Base-by-base conservation (phyloP, 2,113 vertebrate species). In the Eurystomus gularis region DNA sequence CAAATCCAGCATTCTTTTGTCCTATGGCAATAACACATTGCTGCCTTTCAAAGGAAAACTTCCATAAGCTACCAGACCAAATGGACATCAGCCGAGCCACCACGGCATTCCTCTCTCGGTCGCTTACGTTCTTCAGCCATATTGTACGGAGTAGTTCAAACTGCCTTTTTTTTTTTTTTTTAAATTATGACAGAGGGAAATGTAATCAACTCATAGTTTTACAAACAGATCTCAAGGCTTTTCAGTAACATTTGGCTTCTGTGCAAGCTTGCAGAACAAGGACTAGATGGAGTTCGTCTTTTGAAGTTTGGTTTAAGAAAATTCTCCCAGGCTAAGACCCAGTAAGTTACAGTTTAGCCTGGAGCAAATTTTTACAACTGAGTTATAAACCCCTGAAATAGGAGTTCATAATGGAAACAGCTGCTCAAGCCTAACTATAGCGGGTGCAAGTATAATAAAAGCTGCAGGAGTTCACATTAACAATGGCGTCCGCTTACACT, bases 341-440 rank as follows among this genome's bases (percentile, higher is more conserved):
- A 68, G 91, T 97, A 89, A 98, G 97, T 96, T 78, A 97, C 97
- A 95, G 94, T 97, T 97, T 97, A 96, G 97, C 98, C 98, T 95
- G 62, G 72, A 97, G 98, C 97, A 96, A 92, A 92, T 96, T 98
- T 98, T 98, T 98, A 98, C 97, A 98, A 96, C 97, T 96, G 90
- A 95, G 97, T 98, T 98, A 98, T 98, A 98, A 98, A 98, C 96
- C 97, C 86, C 96, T 97, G 97, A 97, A 98, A 98, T 96, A 97
- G 96, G 95, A 98, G 98, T 97, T 98, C 96, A 97, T 98, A 98
- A 98, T 98, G 95, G 97, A 98, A 98, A 98, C 97, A 98, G 98
- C 97, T 98, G 98, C 96, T 98, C 97, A 98, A 95, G 87, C 95
- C 96, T 97, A 97, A 96, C 97, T 97, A 82, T 96, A 96, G 90